These are phyloP conservation scores for Lepidurus arcticus DNA, from an alignment of 1,140 invertebrate genomes.

Conservation along the genomic window DNA sequence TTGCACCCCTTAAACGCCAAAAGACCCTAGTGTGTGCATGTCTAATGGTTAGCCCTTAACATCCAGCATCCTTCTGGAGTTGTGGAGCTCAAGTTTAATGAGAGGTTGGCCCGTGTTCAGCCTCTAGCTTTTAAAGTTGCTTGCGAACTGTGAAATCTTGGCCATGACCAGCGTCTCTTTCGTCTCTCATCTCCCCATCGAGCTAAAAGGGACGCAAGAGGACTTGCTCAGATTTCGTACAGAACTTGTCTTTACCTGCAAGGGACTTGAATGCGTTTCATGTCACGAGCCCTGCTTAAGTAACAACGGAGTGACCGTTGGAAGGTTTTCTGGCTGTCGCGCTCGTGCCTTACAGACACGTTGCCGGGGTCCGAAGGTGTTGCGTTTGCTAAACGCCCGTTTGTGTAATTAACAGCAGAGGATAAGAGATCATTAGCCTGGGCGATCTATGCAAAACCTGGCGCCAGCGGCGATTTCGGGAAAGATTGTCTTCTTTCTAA, in stretches of 20 bases:
- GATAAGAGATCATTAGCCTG: neutral
- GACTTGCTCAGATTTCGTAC: neutral
- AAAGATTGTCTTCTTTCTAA: neutral
- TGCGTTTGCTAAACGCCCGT: neutral
- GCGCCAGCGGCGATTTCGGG: neutral
- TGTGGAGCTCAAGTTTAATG: neutral
- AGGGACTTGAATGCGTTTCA: neutral
- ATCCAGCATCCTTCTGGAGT: neutral
- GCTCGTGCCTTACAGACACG: neutral
- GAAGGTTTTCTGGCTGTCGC: neutral
- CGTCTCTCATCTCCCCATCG: neutral
- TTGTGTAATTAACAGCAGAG: neutral
- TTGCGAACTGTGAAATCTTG: neutral
- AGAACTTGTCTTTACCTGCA: neutral
- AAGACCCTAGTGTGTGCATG: neutral
- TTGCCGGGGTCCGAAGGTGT: neutral
- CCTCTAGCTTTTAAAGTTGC: neutral
- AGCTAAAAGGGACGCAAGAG: neutral
- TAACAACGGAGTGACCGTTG: neutral
- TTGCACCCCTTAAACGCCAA: neutral
- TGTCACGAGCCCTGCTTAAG: neutral
- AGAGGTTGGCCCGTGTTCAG: conserved; percentile 17
- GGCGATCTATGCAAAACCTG: neutral
- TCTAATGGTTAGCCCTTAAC: neutral
- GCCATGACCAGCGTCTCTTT: neutral